Conservation (phyloP, 2,113 vertebrate species). For the Delphinapterus leucas region DNA sequence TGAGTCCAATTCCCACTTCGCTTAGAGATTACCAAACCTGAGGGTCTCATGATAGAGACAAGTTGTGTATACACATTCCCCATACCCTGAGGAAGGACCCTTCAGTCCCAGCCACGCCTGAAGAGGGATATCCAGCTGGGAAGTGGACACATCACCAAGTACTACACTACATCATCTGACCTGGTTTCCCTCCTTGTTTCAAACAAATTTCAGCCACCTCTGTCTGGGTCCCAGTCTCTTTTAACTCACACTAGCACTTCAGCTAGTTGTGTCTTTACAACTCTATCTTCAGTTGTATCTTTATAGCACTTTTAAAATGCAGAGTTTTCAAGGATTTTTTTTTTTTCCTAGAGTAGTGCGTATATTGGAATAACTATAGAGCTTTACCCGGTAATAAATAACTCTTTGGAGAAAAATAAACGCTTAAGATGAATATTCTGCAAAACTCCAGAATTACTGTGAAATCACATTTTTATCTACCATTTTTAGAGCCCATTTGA, state of each 20-base stretch:
- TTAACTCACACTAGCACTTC: slow-evolving; percentile 40
- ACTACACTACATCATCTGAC: background rate
- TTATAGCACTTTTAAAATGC: slow-evolving; percentile 50
- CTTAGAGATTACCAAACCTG: background rate
- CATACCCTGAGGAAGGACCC: background rate
- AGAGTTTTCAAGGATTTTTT: slow-evolving; percentile 21
- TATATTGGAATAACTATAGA: slow-evolving; percentile 55
- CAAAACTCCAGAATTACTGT: slow-evolving; percentile 66
- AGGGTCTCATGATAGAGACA: background rate
- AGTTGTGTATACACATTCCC: background rate
- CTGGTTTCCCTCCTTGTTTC: background rate
- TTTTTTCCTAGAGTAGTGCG: slow-evolving; percentile 29
- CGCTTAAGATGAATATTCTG: slow-evolving; percentile 55
- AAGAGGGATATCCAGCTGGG: background rate
- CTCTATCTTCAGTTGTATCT: background rate
- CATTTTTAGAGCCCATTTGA: slow-evolving; percentile 75
- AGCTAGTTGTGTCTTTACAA: background rate
- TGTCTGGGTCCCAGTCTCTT: background rate
- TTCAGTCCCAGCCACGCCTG: background rate
- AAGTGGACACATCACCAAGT: background rate
- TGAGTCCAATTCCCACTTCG: background rate
- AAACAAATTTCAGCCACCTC: slow-evolving; percentile 8
- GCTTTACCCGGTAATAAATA: slow-evolving; percentile 72
- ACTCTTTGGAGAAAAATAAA: slow-evolving; percentile 19
- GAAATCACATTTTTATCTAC: slow-evolving; percentile 70